A percentile compares a stretch with the other conserved stretches of the same genome.
These are phyloP conservation scores for Chymomyza fuscimana DNA, from an alignment of 2,888 invertebrate genomes.

Conservation along the genomic window DNA sequence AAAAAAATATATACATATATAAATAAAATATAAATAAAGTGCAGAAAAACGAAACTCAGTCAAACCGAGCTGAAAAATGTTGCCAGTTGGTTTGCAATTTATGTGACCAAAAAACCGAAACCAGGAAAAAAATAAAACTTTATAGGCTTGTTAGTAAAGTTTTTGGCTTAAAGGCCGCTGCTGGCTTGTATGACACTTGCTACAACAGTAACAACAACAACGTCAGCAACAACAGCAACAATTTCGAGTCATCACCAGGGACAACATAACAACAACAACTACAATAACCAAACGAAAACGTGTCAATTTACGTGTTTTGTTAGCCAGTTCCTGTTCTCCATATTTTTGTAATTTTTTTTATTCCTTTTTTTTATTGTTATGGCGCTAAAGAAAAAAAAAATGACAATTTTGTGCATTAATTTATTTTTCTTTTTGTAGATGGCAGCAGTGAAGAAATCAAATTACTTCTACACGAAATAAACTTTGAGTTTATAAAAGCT, in stretches of 20 bases:
- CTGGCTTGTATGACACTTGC: conserved; percentile 15
- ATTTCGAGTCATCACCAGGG: conserved; percentile 4
- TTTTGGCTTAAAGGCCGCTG: conserved; percentile 28
- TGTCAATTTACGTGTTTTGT: conserved; percentile 51
- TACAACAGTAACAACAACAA: conserved; percentile 5
- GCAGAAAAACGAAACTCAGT: not conserved
- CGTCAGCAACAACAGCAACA: conserved; percentile 14
- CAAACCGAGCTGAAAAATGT: conserved; percentile 23
- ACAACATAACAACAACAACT: conserved; percentile 12
- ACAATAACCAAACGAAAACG: conserved; percentile 24
- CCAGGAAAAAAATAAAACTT: conserved; percentile 25
- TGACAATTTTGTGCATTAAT: conserved; percentile 2
- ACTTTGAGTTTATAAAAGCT: too few relatives aligned
- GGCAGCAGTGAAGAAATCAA: too few relatives aligned
- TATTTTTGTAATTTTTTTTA: not conserved
- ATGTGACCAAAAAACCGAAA: conserved; percentile 4
- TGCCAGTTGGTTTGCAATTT: conserved; percentile 21
- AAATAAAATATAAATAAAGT: too few relatives aligned
- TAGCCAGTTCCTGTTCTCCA: not conserved
- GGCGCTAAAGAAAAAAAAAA: not conserved
- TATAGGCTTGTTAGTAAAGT: conserved; percentile 44
- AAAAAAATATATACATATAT: not conserved
- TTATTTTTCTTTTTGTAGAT: not conserved
- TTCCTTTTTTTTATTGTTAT: not conserved
- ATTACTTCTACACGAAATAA: too few relatives aligned